Conservation (phyloP, 2,113 vertebrate genomes). For the Odocoileus hemionus region DNA sequence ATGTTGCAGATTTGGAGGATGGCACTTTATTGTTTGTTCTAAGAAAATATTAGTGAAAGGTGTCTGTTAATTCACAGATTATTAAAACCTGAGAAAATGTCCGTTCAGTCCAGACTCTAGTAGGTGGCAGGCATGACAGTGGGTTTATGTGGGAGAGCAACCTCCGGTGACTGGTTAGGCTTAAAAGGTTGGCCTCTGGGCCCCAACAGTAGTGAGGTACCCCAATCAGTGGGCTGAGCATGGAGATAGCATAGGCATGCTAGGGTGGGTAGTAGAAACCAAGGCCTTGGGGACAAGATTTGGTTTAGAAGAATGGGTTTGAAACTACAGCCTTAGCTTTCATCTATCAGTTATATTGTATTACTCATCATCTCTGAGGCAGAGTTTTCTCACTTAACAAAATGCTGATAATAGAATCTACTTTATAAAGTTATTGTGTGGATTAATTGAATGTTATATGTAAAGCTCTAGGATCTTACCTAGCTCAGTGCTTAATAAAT, state of each 20-base stretch:
- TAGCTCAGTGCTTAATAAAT: neutral
- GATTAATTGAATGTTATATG: neutral
- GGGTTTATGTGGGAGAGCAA: neutral
- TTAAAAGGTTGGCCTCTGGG: neutral
- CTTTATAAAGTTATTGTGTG: neutral
- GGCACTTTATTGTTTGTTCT: neutral
- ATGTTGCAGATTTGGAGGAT: neutral
- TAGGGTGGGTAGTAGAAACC: neutral
- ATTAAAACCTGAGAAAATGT: neutral
- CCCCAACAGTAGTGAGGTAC: neutral
- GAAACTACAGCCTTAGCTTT: neutral
- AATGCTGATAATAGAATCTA: neutral
- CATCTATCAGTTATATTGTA: neutral
- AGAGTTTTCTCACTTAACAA: neutral
- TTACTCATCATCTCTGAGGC: neutral
- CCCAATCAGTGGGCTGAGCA: neutral
- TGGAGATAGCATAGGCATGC: neutral
- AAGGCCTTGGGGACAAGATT: neutral
- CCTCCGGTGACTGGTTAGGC: neutral
- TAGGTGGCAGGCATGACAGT: neutral
- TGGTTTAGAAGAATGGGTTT: neutral
- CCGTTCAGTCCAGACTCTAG: neutral
- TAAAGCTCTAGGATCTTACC: neutral
- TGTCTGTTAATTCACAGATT: neutral
- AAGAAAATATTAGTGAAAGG: neutral